These are phyloP conservation scores for Mirounga angustirostris DNA, from an alignment of 2,113 vertebrate genomes.

Conservation along the genomic window DNA sequence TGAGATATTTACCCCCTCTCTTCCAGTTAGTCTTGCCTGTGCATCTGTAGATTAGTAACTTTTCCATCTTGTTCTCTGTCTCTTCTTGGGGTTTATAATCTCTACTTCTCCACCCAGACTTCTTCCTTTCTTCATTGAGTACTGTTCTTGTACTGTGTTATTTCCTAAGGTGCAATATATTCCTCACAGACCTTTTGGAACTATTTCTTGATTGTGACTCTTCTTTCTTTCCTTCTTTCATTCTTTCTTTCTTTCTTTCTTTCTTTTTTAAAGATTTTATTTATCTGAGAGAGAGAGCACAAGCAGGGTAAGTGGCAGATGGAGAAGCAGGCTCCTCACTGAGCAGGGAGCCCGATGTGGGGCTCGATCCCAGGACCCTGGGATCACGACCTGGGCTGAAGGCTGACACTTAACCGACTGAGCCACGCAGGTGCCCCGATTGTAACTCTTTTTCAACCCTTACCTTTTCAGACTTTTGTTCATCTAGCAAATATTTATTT, in stretches of 20 bases:
- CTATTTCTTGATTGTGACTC: background rate
- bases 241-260: background rate
- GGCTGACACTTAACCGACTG: background rate
- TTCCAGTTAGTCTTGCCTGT: background rate
- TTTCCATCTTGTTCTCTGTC: background rate
- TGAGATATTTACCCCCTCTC: background rate
- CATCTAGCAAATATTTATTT: conserved; percentile 31
- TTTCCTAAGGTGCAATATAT: background rate
- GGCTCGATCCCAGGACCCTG: background rate
- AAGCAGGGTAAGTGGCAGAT: background rate
- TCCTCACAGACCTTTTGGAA: background rate
- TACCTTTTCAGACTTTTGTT: conserved; percentile 32
- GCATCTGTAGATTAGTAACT: background rate
- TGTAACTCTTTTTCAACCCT: background rate
- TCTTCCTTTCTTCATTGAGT: background rate
- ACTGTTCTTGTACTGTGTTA: background rate
- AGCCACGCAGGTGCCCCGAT: background rate
- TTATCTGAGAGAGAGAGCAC: background rate
- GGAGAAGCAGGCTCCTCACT: background rate
- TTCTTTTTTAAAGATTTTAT: background rate
- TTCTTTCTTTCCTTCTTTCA: background rate
- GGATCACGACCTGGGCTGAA: background rate
- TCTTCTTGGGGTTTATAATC: conserved; percentile 20
- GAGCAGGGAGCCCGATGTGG: background rate
- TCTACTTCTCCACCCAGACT: background rate